phyloP scores from a whole-genome alignment of 2,888 invertebrate species.

The Drosophila trichaetosa region DNA sequence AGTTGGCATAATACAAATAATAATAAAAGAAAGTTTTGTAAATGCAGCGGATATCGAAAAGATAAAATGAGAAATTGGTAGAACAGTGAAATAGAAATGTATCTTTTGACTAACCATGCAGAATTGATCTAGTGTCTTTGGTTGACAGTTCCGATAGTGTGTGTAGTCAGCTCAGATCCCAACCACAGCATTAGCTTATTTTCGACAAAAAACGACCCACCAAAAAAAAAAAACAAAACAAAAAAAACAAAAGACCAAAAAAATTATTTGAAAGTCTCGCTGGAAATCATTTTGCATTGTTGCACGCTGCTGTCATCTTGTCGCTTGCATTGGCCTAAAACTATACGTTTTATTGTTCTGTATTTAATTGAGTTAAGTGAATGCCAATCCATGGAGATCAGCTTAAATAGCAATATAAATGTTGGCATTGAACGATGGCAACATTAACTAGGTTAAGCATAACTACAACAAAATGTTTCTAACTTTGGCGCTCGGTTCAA shows the following conservation, averaged over 20 bases:
- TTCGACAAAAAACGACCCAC: constrained; percentile 6
- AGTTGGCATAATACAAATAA: too few species aligned
- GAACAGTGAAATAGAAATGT: neutral
- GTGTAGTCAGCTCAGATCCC: neutral
- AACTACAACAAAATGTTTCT: constrained; percentile 12
- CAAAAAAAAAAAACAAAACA: neutral
- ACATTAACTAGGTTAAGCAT: neutral
- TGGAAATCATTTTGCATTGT: constrained; percentile 5
- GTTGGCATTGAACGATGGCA: constrained; percentile 12
- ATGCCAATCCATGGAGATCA: neutral
- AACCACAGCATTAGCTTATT: neutral
- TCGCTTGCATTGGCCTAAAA: neutral
- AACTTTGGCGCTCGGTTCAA: constrained; percentile 1
- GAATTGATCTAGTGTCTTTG: constrained; percentile 3
- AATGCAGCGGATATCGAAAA: too few species aligned
- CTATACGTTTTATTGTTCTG: constrained; percentile 3
- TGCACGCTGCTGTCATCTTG: neutral
- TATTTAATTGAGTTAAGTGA: neutral
- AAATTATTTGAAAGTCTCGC: neutral
- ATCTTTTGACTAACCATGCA: neutral
- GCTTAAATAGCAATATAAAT: constrained; percentile 12
- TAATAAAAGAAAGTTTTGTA: too few species aligned
- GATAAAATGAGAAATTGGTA: neutral
- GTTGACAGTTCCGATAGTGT: constrained; percentile 4
- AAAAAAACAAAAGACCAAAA: neutral